Evolutionary conservation across 2,888 invertebrate genomes (phyloP), one percentile per base, ranked within the genome.

Genomic region (Caenorhabditis imperialis): DNA sequence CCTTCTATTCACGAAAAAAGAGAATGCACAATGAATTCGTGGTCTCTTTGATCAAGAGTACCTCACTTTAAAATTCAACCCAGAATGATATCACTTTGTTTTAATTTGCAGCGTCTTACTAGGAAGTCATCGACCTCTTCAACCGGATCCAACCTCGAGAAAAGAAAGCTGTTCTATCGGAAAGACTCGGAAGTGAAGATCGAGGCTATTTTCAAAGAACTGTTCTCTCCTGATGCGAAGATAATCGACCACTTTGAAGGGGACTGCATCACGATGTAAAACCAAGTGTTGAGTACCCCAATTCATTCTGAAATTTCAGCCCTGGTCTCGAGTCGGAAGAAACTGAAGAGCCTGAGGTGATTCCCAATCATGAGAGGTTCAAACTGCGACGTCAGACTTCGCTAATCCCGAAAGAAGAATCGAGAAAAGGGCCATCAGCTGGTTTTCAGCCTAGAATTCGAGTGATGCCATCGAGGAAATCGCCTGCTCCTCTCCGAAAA

Each of bases 151-250:
- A 47, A 37, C 20, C 4, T 67, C 12, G 67, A 67, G 14, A 67
- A 67, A 18, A 30, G 51, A 22, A 48, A 55, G 8, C 35, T 57
- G 10, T 44, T 57, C 37, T 45, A 50, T 30, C 55, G 74, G 7
- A 61, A 67, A 23, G 58, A 74, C 33, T 74, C 74, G 2, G 74
- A 74, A 53, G 67, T 69, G 8, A 74, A 67, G 22, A 74, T 74
- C 2, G 74, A 74, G 18, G 74, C 67, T 25, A 74, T 74, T 37
- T 69, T 74, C 51, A 67, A 69, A 22, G 74, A 74, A 38, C 45
- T 74, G 1, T 74, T 74, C 57, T 74, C 74, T 8, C 74, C 74
- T 0, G 74, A 74, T 45, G 74, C 74, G 5, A 54, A 58, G 25
- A 74, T 74, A n/a, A 30, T 74, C n/a, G 74, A 74, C 37, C 58